Conservation (phyloP, 2,797 vertebrate species). For the Sebastes matsubarae region DNA sequence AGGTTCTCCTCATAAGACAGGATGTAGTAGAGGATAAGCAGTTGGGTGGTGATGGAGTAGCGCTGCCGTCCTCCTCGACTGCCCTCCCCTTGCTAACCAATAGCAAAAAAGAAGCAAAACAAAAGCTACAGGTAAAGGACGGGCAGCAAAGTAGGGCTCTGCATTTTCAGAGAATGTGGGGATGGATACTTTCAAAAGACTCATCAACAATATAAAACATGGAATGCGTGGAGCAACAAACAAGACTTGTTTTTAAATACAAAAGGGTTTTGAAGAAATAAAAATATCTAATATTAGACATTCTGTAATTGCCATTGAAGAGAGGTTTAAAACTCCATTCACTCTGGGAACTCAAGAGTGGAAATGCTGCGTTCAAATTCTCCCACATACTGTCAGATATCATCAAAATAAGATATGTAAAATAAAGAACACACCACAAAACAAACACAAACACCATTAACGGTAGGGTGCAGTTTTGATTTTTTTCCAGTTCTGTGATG, state of each 20-base stretch:
- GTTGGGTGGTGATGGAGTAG: constrained; percentile 94
- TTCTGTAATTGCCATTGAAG: background rate
- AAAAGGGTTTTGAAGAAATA: background rate
- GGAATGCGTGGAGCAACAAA: background rate
- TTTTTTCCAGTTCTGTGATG: background rate
- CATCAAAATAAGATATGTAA: background rate
- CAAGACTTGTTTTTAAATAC: background rate
- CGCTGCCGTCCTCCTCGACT: constrained; percentile 79
- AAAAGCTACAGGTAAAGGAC: background rate
- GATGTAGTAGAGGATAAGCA: constrained; percentile 96
- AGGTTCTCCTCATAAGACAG: constrained; percentile 97
- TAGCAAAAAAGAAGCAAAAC: constrained; percentile 10
- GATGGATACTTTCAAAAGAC: background rate
- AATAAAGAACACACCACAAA: background rate
- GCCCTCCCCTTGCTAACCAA: constrained; percentile 81
- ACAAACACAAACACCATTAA: background rate
- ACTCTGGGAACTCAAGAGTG: background rate
- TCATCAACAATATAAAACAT: background rate
- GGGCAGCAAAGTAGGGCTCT: background rate
- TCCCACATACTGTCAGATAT: background rate
- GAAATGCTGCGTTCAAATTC: background rate
- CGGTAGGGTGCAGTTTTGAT: background rate
- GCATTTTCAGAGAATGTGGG: background rate
- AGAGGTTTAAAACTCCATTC: background rate
- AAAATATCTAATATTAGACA: background rate